Percentiles rank a stretch among this genome's conserved stretches.
Evolutionary conservation across 1,140 invertebrate species (phyloP).

Genomic region (Drosophila persimilis): DNA sequence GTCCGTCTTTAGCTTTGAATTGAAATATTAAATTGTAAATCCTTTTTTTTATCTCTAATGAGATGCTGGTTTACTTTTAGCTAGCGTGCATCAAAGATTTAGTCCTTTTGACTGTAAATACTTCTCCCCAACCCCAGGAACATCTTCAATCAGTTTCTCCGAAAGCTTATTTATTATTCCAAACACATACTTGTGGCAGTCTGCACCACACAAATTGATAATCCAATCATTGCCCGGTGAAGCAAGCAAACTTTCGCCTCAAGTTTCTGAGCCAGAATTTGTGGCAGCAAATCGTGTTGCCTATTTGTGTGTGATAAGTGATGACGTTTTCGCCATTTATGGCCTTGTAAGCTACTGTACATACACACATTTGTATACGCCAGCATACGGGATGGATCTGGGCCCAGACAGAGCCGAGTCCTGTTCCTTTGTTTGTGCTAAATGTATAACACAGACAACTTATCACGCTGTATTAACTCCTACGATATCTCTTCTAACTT

Average conservation of each 20-base stretch:
- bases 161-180: not conserved
- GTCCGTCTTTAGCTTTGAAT: too few relatives aligned
- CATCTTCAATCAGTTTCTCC: not conserved
- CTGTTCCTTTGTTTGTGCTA: slow-evolving; percentile 46
- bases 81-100: too few relatives aligned
- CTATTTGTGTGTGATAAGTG: slow-evolving; percentile 43
- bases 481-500: slow-evolving; percentile 6
- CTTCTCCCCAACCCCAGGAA: not conserved
- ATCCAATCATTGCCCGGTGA: slow-evolving; percentile 19
- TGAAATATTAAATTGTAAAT: too few relatives aligned
- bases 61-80: too few relatives aligned
- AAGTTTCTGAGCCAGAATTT: slow-evolving; percentile 23
- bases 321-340: slow-evolving; percentile 34
- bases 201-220: slow-evolving; percentile 9
- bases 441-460: slow-evolving; percentile 60
- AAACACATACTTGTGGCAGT: not conserved
- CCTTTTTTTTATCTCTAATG: too few relatives aligned
- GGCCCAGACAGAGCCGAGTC: slow-evolving; percentile 11
- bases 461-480: slow-evolving; percentile 64
- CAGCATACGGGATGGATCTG: slow-evolving; percentile 3
- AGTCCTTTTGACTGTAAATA: too few relatives aligned
- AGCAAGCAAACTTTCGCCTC: slow-evolving; percentile 15
- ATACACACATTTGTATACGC: too few relatives aligned
- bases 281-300: not conserved
- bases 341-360: too few relatives aligned